Evolutionary conservation across 2,888 invertebrate species (phyloP).

Genomic region (Drosophila aldrichi): DNA sequence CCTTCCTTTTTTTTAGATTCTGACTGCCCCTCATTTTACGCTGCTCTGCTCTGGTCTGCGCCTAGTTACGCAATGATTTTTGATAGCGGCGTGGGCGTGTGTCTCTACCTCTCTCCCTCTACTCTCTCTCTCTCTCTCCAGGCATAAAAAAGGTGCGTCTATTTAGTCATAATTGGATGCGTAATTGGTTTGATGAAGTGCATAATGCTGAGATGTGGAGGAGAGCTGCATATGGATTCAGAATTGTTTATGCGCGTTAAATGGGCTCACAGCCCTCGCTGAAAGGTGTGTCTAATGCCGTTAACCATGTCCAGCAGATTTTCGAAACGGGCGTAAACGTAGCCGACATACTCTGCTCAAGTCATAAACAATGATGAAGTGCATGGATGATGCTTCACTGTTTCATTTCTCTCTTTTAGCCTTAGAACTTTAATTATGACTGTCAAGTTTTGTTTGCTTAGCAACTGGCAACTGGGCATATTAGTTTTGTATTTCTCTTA

Average conservation of each 20-base stretch:
- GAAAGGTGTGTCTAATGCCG: slow-evolving; percentile 34
- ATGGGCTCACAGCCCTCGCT: slow-evolving; percentile 7
- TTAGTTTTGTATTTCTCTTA: neutral
- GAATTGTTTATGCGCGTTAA: slow-evolving; percentile 27
- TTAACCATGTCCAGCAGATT: neutral
- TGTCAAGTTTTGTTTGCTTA: too few species aligned
- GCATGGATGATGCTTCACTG: neutral
- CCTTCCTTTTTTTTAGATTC: slow-evolving; percentile 26
- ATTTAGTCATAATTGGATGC: slow-evolving; percentile 75
- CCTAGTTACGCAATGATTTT: slow-evolving; percentile 77
- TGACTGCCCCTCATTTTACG: slow-evolving; percentile 1
- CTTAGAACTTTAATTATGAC: neutral
- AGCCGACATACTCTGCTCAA: neutral
- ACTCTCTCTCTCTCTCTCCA: neutral
- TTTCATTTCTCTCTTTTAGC: neutral
- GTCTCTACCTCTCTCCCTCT: neutral
- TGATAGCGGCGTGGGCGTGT: slow-evolving; percentile 24
- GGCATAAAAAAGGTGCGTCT: slow-evolving; percentile 69
- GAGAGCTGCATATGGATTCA: neutral
- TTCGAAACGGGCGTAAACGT: neutral
- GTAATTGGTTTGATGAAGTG: slow-evolving; percentile 62
- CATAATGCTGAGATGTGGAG: slow-evolving; percentile 29
- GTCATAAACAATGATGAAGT: neutral
- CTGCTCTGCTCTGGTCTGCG: slow-evolving; percentile 10
- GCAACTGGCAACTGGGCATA: neutral